Percentiles rank a stretch among this genome's conserved stretches.
Evolutionary conservation across 2,888 invertebrate species (phyloP).

Genomic region (Cheilosia grossa): DNA sequence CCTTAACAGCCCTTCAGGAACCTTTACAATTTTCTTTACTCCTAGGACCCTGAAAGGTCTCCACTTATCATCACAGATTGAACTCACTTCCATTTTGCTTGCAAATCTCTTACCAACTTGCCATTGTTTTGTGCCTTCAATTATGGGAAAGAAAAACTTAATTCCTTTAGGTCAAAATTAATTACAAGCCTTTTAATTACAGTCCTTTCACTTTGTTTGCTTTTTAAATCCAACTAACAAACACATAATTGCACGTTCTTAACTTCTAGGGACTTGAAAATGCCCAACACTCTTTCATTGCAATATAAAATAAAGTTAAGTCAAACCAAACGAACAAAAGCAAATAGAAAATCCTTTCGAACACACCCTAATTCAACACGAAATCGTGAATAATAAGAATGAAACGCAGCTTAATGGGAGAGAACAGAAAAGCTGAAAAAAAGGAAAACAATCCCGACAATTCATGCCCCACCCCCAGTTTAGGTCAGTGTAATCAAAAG

Average conservation of each 20-base stretch:
- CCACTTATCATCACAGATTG: no score
- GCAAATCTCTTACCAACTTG: not conserved
- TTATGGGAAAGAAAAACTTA: not conserved
- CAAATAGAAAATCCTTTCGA: conserved; percentile 8
- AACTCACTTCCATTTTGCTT: not conserved
- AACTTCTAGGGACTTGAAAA: conserved; percentile 16
- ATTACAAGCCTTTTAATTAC: not conserved
- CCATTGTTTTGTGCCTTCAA: not conserved
- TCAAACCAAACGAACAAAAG: not conserved
- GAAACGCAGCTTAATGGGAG: not conserved
- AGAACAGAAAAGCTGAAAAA: not conserved
- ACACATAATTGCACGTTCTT: conserved; percentile 7
- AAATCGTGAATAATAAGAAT: conserved; percentile 6
- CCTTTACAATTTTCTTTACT: not conserved
- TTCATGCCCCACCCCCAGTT: not conserved
- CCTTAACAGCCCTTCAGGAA: not conserved
- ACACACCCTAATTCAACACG: conserved; percentile 12
- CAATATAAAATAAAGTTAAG: conserved; percentile 1
- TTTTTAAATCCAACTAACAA: not conserved
- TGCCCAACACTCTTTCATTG: not conserved
- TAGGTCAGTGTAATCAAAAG: conserved; percentile 3
- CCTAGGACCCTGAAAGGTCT: no score
- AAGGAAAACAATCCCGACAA: conserved; percentile 17
- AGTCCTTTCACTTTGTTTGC: not conserved
- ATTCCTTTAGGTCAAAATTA: conserved; percentile 11